Percentiles rank a stretch among this genome's conserved stretches.
These are phyloP conservation scores for Felis catus DNA, from an alignment of 2,113 vertebrate genomes.

Conservation along the genomic window F.catus_Fca126_mat1.0 CM031413.1:96967001-96967500, in stretches of 20 bases:
- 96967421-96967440: neutral
- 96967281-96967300: neutral
- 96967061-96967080: neutral
- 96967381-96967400: neutral
- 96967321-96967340: neutral
- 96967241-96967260: neutral
- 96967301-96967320: neutral
- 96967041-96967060: neutral
- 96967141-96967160: too few species aligned
- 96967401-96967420: neutral
- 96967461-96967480: neutral
- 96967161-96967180: neutral
- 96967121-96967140: neutral
- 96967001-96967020: neutral
- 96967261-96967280: neutral
- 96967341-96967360: neutral
- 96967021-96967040: neutral
- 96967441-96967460: neutral
- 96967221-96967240: neutral
- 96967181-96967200: too few species aligned
- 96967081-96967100: neutral
- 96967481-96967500: constrained; percentile 10
- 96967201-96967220: neutral
- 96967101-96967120: neutral
- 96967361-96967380: neutral